Evolutionary conservation across 1,140 invertebrate species (phyloP).

Genomic region (Drosophila mayri): DNA sequence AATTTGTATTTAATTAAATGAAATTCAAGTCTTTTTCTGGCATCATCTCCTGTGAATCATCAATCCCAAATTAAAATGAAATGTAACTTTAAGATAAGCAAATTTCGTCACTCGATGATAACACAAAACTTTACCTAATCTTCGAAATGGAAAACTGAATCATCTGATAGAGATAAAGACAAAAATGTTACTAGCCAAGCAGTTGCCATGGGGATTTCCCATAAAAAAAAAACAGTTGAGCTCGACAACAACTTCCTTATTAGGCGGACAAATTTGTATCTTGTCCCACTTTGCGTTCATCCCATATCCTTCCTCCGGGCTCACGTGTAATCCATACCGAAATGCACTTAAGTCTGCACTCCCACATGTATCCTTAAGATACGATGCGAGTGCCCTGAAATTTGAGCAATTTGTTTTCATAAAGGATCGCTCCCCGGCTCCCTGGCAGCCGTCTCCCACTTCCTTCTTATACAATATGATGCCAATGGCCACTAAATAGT

Average conservation of each 20-base stretch:
- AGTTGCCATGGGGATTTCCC: slow-evolving; percentile 26
- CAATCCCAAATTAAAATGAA: slow-evolving; percentile 6
- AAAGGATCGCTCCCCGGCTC: slow-evolving; percentile 50
- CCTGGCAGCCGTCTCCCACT: slow-evolving; percentile 25
- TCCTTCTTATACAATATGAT: slow-evolving; percentile 68
- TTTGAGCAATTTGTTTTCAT: slow-evolving; percentile 82
- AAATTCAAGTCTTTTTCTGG: slow-evolving; percentile 16
- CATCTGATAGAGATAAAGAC: slow-evolving; percentile 17
- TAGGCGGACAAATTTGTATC: slow-evolving; percentile 49
- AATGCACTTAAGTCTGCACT: slow-evolving; percentile 55
- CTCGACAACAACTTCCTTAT: slow-evolving; percentile 48
- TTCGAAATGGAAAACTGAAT: slow-evolving; percentile 27
- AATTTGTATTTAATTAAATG: slow-evolving; percentile 22
- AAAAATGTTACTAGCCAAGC: slow-evolving; percentile 12
- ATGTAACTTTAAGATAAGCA: slow-evolving; percentile 17
- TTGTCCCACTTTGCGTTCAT: slow-evolving; percentile 19
- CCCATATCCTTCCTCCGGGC: slow-evolving; percentile 25
- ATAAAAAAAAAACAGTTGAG: slow-evolving; percentile 30
- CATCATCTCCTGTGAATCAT: slow-evolving; percentile 34
- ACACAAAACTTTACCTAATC: slow-evolving; percentile 5
- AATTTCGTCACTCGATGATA: slow-evolving; percentile 48
- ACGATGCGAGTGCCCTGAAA: slow-evolving; percentile 59
- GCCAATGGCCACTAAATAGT: slow-evolving; percentile 62
- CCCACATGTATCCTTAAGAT: slow-evolving; percentile 44
- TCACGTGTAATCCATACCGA: slow-evolving; percentile 58